These are phyloP conservation scores for Oconnorella tubifera DNA, from an alignment of 2,888 invertebrate species.

Conservation along the genomic window DNA sequence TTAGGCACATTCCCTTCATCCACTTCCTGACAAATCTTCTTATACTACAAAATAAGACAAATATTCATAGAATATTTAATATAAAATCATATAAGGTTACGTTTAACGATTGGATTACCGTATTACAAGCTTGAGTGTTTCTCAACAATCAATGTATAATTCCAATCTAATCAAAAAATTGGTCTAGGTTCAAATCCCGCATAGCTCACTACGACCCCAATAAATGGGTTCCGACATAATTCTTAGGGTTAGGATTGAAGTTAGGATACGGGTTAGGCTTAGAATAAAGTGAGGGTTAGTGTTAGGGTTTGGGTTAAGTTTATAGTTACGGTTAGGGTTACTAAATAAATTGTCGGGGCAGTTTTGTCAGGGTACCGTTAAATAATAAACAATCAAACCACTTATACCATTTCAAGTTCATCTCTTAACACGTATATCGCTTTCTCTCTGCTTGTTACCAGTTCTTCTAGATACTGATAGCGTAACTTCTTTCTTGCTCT, in stretches of 20 bases:
- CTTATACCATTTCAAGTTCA: conserved; percentile 86
- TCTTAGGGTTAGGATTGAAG: too few species aligned
- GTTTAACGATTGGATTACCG: background rate
- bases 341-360: too few species aligned
- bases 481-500: conserved; percentile 88
- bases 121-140: background rate
- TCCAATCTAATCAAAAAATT: too few species aligned
- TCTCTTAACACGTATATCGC: conserved; percentile 80
- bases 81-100: background rate
- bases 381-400: too few species aligned
- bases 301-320: too few species aligned
- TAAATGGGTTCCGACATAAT: too few species aligned
- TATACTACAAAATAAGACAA: conserved; percentile 23
- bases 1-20: conserved; percentile 30
- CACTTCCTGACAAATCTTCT: conserved; percentile 26
- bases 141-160: background rate
- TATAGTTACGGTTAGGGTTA: too few species aligned
- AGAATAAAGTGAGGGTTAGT: too few species aligned
- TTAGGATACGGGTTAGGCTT: too few species aligned
- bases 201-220: too few species aligned
- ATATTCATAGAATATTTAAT: background rate
- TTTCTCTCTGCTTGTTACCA: conserved; percentile 87
- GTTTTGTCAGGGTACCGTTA: too few species aligned
- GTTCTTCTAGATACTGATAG: conserved; percentile 92
- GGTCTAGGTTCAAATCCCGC: too few species aligned